phyloP scores from a whole-genome alignment of 1,140 invertebrate genomes.

The Lepidurus couesii region DNA sequence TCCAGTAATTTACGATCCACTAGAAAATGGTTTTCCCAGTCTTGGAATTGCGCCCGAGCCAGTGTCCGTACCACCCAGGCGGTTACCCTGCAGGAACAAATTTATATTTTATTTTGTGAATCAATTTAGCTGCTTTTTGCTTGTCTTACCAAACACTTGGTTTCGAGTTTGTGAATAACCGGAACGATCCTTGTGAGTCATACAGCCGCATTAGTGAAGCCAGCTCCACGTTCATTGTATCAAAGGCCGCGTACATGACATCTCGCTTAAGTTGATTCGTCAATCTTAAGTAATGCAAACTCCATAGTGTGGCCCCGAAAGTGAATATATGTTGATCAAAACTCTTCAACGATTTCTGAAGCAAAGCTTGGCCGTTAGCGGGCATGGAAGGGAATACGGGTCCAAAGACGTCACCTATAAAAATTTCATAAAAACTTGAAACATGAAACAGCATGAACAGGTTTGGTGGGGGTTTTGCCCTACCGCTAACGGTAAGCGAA shows the following conservation, averaged over 20 bases:
- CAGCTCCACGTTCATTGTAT: conserved; percentile 48
- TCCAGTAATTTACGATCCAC: conserved; percentile 46
- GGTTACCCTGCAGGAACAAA: conserved; percentile 45
- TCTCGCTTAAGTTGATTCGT: conserved; percentile 52
- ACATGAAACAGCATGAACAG: background rate
- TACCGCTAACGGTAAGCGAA: conserved; percentile 50
- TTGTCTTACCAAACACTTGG: conserved; percentile 47
- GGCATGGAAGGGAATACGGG: conserved; percentile 44
- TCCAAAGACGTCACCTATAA: conserved; percentile 54
- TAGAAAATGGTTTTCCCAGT: conserved; percentile 52
- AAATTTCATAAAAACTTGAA: background rate
- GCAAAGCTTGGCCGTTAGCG: conserved; percentile 38
- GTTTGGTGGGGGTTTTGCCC: too few species aligned
- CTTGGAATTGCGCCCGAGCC: conserved; percentile 48
- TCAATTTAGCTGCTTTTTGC: background rate
- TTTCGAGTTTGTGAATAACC: conserved; percentile 46
- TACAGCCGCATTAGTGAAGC: conserved; percentile 47
- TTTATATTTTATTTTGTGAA: conserved; percentile 25
- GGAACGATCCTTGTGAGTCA: conserved; percentile 45
- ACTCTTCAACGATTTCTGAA: conserved; percentile 43
- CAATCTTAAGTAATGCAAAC: conserved; percentile 53
- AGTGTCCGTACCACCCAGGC: conserved; percentile 48
- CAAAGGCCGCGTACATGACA: conserved; percentile 42
- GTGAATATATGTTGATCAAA: conserved; percentile 54
- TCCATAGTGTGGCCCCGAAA: conserved; percentile 55